phyloP scores from a whole-genome alignment of 2,888 invertebrate species.

The Drosophila yooni region DNA sequence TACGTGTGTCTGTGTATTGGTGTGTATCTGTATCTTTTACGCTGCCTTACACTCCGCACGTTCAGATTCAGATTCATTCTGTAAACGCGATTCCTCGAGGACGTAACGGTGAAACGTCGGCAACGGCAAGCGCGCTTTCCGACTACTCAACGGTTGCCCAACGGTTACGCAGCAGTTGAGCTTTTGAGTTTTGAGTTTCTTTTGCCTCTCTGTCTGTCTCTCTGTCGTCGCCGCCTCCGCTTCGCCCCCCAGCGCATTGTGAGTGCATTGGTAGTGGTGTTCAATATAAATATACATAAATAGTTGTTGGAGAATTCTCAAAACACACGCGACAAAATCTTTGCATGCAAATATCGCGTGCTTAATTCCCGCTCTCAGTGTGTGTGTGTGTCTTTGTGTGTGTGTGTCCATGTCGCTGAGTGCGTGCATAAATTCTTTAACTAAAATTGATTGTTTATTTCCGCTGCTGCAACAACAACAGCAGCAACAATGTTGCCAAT shows the following conservation, averaged over 20 bases:
- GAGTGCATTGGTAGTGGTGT: constrained; percentile 35
- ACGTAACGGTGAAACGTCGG: constrained; percentile 84
- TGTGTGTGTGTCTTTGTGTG: constrained; percentile 21
- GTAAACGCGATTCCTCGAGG: constrained; percentile 86
- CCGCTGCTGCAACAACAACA: constrained; percentile 65
- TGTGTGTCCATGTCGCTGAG: constrained; percentile 54
- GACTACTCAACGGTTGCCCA: constrained; percentile 68
- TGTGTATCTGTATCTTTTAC: constrained; percentile 83
- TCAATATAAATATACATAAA: constrained; percentile 19
- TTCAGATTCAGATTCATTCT: constrained; percentile 85
- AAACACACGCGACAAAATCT: constrained; percentile 43
- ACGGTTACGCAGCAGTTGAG: constrained; percentile 59
- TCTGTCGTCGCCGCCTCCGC: constrained; percentile 12
- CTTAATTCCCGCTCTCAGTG: constrained; percentile 39
- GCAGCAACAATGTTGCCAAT: constrained; percentile 48
- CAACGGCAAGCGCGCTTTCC: constrained; percentile 79
- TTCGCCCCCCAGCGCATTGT: constrained; percentile 8
- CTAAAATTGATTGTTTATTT: constrained; percentile 81
- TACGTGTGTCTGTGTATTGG: constrained; percentile 47
- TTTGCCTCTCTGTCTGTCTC: constrained; percentile 31
- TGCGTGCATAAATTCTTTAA: constrained; percentile 77
- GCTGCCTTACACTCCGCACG: constrained; percentile 85
- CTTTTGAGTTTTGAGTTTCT: constrained; percentile 49
- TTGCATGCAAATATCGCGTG: constrained; percentile 66
- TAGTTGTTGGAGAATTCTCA: constrained; percentile 41